phyloP scores from a whole-genome alignment of 2,888 invertebrate genomes.

The Pycnomerus fuliginosus region DNA sequence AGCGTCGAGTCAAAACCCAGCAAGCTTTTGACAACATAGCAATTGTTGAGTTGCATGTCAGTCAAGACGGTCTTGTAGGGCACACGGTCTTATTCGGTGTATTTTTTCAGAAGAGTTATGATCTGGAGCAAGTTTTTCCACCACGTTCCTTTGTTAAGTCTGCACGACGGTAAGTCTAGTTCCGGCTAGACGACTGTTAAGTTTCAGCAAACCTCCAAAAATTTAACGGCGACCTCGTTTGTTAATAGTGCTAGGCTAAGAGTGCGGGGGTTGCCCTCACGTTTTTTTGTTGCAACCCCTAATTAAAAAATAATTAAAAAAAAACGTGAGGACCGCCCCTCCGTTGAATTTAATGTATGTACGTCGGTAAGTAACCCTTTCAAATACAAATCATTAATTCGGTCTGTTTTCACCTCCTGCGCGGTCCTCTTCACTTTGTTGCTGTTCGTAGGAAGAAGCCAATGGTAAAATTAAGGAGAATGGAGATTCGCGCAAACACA shows the following conservation, averaged over 20 bases:
- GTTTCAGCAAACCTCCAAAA: slow-evolving; percentile 39
- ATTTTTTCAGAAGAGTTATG: slow-evolving; percentile 76
- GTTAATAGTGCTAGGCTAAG: slow-evolving; percentile 16
- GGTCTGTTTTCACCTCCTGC: slow-evolving; percentile 50
- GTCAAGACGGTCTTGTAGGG: slow-evolving; percentile 32
- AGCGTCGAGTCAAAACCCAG: slow-evolving; percentile 18
- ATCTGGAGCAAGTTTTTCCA: slow-evolving; percentile 61
- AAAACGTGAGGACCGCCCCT: no score
- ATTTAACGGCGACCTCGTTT: slow-evolving; percentile 14
- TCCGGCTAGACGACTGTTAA: slow-evolving; percentile 54
- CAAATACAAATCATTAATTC: slow-evolving; percentile 49
- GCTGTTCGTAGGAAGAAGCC: slow-evolving; percentile 57
- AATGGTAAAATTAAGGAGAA: slow-evolving; percentile 62
- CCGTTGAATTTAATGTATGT: no score
- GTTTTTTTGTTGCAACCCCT: neutral
- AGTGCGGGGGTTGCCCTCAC: slow-evolving; percentile 1
- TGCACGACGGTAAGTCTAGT: slow-evolving; percentile 68
- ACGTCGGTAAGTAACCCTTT: no score
- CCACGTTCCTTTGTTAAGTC: slow-evolving; percentile 62
- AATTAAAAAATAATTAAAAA: no score
- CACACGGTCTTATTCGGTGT: slow-evolving; percentile 67
- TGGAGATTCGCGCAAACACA: slow-evolving; percentile 56
- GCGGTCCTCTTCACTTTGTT: slow-evolving; percentile 48
- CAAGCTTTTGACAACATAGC: slow-evolving; percentile 19
- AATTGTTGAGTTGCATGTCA: slow-evolving; percentile 28